These are phyloP conservation scores for Cephus runcator DNA, from an alignment of 2,888 invertebrate species.

Conservation along the genomic window DNA sequence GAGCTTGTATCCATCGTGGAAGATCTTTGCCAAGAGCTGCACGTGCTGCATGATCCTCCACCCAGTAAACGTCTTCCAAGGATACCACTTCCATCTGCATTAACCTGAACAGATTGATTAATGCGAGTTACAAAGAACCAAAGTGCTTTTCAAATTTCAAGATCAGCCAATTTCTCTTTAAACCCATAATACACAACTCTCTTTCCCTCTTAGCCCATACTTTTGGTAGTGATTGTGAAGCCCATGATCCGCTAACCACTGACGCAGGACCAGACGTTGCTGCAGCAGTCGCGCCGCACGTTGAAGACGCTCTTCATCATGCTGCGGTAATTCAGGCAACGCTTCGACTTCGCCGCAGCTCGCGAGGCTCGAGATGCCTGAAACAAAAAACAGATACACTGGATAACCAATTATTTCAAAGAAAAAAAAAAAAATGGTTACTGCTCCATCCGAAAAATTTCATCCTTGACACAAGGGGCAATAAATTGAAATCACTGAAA, in stretches of 20 bases:
- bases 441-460: neutral
- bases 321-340: conserved; percentile 83
- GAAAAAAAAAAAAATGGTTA: neutral
- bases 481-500: neutral
- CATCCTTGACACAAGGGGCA: neutral
- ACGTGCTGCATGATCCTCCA: conserved; percentile 83
- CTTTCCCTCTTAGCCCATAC: conserved; percentile 55
- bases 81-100: conserved; percentile 84
- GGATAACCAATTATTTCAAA: neutral
- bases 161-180: neutral
- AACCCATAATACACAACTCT: neutral
- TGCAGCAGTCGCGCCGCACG: conserved; percentile 84
- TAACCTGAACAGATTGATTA: conserved; percentile 66
- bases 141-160: neutral
- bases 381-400: neutral
- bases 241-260: conserved; percentile 83
- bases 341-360: conserved; percentile 84
- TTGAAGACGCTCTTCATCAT: conserved; percentile 85
- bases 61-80: conserved; percentile 91
- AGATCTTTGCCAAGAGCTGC: conserved; percentile 84
- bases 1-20: conserved; percentile 80
- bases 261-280: conserved; percentile 84
- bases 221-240: conserved; percentile 80
- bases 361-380: conserved; percentile 86
- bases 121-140: neutral